Evolutionary conservation across 2,797 vertebrate genomes (phyloP).

Genomic region (Limnodromus scolopaceus): DNA sequence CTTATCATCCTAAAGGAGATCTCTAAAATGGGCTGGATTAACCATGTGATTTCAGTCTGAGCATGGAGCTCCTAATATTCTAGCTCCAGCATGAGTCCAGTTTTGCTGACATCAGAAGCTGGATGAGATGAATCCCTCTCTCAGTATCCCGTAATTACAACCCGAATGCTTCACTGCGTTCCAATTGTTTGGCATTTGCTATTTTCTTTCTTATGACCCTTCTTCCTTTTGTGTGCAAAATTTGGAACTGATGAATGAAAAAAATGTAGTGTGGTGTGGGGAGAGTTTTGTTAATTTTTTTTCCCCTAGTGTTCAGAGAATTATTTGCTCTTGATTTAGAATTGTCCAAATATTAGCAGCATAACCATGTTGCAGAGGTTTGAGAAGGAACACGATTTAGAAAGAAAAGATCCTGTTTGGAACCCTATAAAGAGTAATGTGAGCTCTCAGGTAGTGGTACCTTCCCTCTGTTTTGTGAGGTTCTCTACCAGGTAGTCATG

Average conservation of each 20-base stretch:
- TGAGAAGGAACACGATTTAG: not conserved
- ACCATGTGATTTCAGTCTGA: not conserved
- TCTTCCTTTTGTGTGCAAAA: not conserved
- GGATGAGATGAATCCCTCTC: not conserved
- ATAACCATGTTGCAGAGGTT: not conserved
- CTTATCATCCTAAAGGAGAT: not conserved
- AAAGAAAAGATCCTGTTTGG: not conserved
- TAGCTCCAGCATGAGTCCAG: not conserved
- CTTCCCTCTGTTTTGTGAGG: not conserved
- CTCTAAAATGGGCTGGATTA: not conserved
- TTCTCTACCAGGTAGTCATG: not conserved
- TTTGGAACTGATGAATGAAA: not conserved
- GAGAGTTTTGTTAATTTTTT: not conserved
- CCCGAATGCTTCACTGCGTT: not conserved
- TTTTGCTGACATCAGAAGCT: not conserved
- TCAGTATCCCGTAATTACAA: not conserved
- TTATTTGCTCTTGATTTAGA: not conserved
- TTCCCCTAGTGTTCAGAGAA: not conserved
- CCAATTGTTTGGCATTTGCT: not conserved
- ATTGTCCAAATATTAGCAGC: not conserved
- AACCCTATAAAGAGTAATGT: not conserved
- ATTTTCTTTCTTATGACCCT: not conserved
- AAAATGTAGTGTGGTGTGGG: not conserved
- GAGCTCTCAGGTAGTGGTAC: not conserved
- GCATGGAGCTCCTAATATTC: not conserved